A percentile compares a stretch with the other conserved stretches of the same genome.
Evolutionary conservation across 2,113 vertebrate genomes (phyloP).

Genomic region (Lophura nycthemera): DNA sequence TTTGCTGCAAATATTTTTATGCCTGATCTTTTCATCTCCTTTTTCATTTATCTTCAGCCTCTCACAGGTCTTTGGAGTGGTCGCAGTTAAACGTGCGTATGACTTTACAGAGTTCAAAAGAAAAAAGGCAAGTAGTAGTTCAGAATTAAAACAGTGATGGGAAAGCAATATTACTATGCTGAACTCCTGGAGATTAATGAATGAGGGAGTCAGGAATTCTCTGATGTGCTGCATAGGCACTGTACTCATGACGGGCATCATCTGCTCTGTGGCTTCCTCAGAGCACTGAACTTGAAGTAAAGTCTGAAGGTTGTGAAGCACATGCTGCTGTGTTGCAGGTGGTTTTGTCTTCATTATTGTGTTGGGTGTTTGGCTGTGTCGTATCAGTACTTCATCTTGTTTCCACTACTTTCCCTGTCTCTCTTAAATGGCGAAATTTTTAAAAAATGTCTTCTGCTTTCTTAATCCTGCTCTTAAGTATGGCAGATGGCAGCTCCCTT

Average conservation of each 20-base stretch:
- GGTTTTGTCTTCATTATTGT: background rate
- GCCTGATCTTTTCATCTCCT: background rate
- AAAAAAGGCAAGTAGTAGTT: background rate
- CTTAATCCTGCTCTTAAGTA: background rate
- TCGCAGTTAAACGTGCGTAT: background rate
- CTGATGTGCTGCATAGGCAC: background rate
- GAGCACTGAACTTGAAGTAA: background rate
- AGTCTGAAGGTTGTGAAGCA: background rate
- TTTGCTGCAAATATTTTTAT: background rate
- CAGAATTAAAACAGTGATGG: constrained; percentile 5
- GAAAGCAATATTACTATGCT: constrained; percentile 8
- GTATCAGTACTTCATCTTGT: background rate
- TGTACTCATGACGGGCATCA: accelerated
- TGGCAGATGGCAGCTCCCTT: constrained; percentile 5
- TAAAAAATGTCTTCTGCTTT: background rate
- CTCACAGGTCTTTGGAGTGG: background rate
- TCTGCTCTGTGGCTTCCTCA: background rate
- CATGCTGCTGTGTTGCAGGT: background rate
- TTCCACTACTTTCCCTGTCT: background rate
- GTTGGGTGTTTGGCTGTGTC: background rate
- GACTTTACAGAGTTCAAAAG: background rate
- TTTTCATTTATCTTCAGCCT: background rate
- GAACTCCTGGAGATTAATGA: background rate
- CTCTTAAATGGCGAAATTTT: background rate
- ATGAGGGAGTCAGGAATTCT: background rate